Base-by-base conservation (phyloP, 2,888 invertebrate genomes). In the Synergus gifuensis region DNA sequence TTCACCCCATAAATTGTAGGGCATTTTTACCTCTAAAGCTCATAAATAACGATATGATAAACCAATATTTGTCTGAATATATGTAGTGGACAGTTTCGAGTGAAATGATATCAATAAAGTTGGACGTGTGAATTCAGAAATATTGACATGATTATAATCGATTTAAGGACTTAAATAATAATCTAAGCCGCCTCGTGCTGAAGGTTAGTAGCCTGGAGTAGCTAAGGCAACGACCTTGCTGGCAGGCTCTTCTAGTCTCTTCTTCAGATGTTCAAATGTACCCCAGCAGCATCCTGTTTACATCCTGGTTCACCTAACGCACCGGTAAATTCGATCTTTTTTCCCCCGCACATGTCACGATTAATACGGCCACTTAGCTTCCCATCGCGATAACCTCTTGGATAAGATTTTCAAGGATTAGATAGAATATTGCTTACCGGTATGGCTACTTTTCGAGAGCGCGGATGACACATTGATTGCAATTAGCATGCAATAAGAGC, bases 201-300 rank as follows among this genome's bases (percentile, higher is more conserved):
- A 82, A 85, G 85, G 85, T 85, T 83, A 85, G 84, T 85, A 85
- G 85, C 85, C 85, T 84, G 85, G 14, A 82, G 83, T 82, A 82
- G 82, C 81, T 69, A 80, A 83, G 85, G 83, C 84, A 85, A 85
- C 84, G 85, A 84, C 85, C 85, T 85, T 85, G 85, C 83, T 76
- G 78, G 78, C 77, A 76, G 83, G 77, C 64, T 73, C 63, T 82
- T 83, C 85, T 77, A 16, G 54, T n/a, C 54, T 54, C 54, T n/a
- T 54, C 54, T 54, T 54, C n/a, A 54, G n/a, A n/a, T 54, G 54
- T n/a, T 78, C 80, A 64, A 28, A 28, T 73, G 76, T 64, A 81
- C 67, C 82, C 76, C 73, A 60, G 22, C 42, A 66, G 83, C 83
- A 85, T 87, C 86, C 86, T 86, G 86, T 87, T 86, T 85, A 86